Conservation (phyloP, 30 jellyfish, hydroid and myxozoan genomes). For the Aurelia aurita region DNA sequence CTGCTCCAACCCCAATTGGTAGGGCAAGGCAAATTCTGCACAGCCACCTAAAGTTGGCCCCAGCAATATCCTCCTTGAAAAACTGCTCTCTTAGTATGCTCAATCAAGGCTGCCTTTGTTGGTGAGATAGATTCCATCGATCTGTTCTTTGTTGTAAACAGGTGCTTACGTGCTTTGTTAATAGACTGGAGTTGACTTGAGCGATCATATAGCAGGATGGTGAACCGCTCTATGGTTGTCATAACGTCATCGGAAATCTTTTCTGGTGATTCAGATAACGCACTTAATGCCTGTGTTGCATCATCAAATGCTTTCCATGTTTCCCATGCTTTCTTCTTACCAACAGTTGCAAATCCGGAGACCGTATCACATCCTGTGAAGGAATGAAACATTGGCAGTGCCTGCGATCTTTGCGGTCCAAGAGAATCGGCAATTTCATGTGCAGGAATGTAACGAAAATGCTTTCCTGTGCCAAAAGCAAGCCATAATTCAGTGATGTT, state of each 20-base stretch:
- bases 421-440: conserved; percentile 46
- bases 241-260: conserved; percentile 30
- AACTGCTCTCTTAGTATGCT: conserved; percentile 37
- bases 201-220: conserved; percentile 27
- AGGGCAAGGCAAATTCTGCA: conserved; percentile 12
- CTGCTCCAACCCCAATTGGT: conserved; percentile 37
- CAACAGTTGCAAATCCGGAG: conserved; percentile 18
- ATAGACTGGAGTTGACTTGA: conserved; percentile 9
- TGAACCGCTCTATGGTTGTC: conserved; percentile 41
- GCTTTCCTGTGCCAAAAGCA: conserved; percentile 49
- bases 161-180: conserved; percentile 27
- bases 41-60: conserved; percentile 18
- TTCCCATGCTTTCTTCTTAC: conserved; percentile 50
- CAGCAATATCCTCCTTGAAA: conserved; percentile 27
- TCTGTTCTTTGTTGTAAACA: conserved; percentile 32
- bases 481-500: conserved; percentile 39
- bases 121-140: conserved; percentile 41
- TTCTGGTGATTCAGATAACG: conserved; percentile 16
- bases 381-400: conserved; percentile 53
- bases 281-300: conserved; percentile 15
- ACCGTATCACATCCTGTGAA: conserved; percentile 39
- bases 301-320: conserved; percentile 33
- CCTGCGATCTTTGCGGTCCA: conserved; percentile 49
- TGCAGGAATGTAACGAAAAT: conserved; percentile 10
- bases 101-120: conserved; percentile 25